Percentiles rank a stretch among this genome's conserved stretches.
Conservation (phyloP, 1,140 invertebrate species). For the Meloidogyne chitwoodi region DNA sequence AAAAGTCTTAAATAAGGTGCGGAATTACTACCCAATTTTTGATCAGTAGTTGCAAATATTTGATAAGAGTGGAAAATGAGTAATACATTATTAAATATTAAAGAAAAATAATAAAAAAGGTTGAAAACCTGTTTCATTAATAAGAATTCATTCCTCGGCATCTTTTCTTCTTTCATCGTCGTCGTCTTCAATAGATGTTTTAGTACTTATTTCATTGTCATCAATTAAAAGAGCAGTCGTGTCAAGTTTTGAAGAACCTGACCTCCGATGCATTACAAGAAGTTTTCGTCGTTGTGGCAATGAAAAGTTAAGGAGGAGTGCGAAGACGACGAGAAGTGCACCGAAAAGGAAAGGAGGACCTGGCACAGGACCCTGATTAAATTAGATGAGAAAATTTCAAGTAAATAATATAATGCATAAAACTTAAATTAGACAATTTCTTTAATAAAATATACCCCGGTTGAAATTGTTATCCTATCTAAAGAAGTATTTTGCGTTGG, state of each 20-base stretch:
- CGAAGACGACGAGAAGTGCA: slow-evolving; percentile 88
- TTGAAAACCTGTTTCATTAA: not conserved
- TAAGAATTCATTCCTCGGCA: not conserved
- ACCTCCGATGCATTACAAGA: not conserved
- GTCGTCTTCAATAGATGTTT: not conserved
- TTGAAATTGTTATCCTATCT: slow-evolving; percentile 47
- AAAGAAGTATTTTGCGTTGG: slow-evolving; percentile 44
- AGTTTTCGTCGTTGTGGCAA: slow-evolving; percentile 33
- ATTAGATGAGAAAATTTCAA: too few species aligned
- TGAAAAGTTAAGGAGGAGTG: slow-evolving; percentile 71
- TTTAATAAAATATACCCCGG: not conserved
- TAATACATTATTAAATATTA: too few species aligned
- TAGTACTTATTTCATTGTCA: not conserved
- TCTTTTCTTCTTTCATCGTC: not conserved
- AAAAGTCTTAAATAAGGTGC: too few species aligned
- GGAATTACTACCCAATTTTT: too few species aligned
- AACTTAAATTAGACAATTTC: too few species aligned
- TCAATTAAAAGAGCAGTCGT: slow-evolving; percentile 9
- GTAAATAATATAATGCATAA: too few species aligned
- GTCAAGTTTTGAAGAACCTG: slow-evolving; percentile 7
- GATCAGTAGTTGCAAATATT: too few species aligned
- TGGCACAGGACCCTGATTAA: slow-evolving; percentile 76
- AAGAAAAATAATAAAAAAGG: too few species aligned
- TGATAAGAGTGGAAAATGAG: too few species aligned
- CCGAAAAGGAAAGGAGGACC: slow-evolving; percentile 99